Conservation (phyloP, 2,888 invertebrate species). For the Lasioglossum leucozonium region DNA sequence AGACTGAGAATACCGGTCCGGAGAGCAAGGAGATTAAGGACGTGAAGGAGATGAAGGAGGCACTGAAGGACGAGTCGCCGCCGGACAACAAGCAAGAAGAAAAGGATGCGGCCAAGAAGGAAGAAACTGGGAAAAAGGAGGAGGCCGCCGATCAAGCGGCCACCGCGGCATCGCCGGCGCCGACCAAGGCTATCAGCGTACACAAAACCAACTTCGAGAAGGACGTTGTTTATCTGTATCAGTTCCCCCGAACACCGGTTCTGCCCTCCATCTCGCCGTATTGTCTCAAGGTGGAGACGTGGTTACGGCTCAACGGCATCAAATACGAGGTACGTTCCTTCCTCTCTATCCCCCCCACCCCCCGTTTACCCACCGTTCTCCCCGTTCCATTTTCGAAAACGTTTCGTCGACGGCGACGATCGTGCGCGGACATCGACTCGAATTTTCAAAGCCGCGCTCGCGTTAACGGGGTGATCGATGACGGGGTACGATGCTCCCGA, state of each 20-base stretch:
- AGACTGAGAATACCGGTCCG: constrained; percentile 89
- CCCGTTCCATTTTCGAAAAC: neutral
- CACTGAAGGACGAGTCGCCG: constrained; percentile 83
- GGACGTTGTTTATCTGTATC: constrained; percentile 97
- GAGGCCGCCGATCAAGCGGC: constrained; percentile 82
- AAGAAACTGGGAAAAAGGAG: constrained; percentile 84
- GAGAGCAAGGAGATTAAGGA: constrained; percentile 87
- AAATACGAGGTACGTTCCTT: constrained; percentile 95
- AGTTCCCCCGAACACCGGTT: constrained; percentile 95
- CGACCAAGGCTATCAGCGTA: constrained; percentile 91
- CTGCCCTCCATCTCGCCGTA: constrained; percentile 96
- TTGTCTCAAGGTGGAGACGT: constrained; percentile 98
- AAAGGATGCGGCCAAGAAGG: constrained; percentile 81
- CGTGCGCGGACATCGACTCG: neutral
- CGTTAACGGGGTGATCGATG: constrained; percentile 48
- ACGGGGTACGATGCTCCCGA: constrained; percentile 36
- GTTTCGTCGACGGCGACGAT: neutral
- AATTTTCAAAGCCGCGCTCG: constrained; percentile 9
- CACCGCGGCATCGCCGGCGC: constrained; percentile 85
- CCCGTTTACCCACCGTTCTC: too few relatives aligned
- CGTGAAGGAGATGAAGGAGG: constrained; percentile 86
- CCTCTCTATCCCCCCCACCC: too few relatives aligned
- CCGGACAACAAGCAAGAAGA: constrained; percentile 82
- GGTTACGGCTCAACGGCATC: constrained; percentile 95
- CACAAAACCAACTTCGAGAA: constrained; percentile 96